Evolutionary conservation across 2,113 vertebrate species (phyloP), one percentile per base, ranked within the genome.

Genomic region (Nyctereutes procyonoides): DNA sequence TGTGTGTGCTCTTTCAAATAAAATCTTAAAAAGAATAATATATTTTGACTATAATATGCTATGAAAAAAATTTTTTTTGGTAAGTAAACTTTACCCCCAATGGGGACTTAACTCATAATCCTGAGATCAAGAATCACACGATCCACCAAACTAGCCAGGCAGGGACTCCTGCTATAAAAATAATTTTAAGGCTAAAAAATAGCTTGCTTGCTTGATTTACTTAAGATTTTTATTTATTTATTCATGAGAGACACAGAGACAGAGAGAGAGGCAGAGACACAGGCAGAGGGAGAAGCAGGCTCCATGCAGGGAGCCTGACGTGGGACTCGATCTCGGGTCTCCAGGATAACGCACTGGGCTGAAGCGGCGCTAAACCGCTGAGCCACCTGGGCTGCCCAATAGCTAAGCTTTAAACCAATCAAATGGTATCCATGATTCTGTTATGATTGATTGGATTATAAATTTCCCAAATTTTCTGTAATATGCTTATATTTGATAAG

Each of bases 401-500:
- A 43, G 43, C 43, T 43, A 43, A 43, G 19, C 32, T 35, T 90
- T 71, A 73, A 69, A 88, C 43, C 56, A 56, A 71, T 19, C 20
- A 95, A 79, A 53, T n/a, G 8, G 10, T 8, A 65, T n/a, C 22
- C 30, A 32, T 51, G 24, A 8, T 77, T 74, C 22, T 65, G 22
- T 11, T 62, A 56, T 43, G 74, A 87, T 38, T 38, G 48, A 15
- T 1, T 79, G 5, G 12, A 38, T 48, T 80, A 56, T 14, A 83
- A 77, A 10, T 84, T 77, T 96, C 63, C 30, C 35, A 53, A 58
- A 48, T 55, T 77, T 93, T 89, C 19, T 67, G 5, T 26, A 93
- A 95, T 30, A 93, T 35, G 43, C 20, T 88, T 80, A 6, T 63
- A 81, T 32, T 88, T 95, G 80, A 83, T 62, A 87, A 95, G 32